phyloP scores from a whole-genome alignment of 2,797 vertebrate species.

The Chiroxiphia lanceolata region DNA sequence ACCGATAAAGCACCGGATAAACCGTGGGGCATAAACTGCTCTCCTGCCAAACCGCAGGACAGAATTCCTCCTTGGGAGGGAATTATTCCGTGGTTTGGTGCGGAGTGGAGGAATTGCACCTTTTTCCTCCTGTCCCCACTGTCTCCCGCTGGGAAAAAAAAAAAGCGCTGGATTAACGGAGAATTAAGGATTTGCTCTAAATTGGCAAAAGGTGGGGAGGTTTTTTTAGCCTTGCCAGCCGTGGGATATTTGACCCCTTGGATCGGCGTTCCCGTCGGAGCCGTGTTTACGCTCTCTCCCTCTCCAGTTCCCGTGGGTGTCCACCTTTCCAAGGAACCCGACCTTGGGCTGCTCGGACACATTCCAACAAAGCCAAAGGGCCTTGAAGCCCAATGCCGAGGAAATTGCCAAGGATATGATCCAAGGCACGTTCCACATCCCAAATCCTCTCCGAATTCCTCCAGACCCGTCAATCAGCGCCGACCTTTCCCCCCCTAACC shows the following conservation, averaged over 20 bases:
- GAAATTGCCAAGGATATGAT: background rate
- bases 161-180: background rate
- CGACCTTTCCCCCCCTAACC: slow-evolving; percentile 43
- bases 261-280: rapidly evolving
- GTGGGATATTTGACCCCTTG: background rate
- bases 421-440: slow-evolving; percentile 22
- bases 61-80: background rate
- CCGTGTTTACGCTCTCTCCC: background rate
- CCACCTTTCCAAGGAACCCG: background rate
- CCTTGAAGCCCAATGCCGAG: background rate
- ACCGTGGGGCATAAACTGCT: background rate
- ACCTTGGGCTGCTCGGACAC: background rate
- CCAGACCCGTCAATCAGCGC: background rate
- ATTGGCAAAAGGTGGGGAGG: background rate
- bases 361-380: slow-evolving; percentile 54
- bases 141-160: background rate
- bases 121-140: background rate
- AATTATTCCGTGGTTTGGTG: background rate
- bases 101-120: background rate
- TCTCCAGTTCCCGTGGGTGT: background rate
- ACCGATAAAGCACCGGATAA: background rate
- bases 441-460: background rate
- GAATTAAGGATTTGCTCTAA: background rate
- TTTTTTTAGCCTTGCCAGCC: background rate
- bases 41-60: background rate